Conservation (phyloP, 2,888 invertebrate genomes). For the Lampropteryx suffumata region DNA sequence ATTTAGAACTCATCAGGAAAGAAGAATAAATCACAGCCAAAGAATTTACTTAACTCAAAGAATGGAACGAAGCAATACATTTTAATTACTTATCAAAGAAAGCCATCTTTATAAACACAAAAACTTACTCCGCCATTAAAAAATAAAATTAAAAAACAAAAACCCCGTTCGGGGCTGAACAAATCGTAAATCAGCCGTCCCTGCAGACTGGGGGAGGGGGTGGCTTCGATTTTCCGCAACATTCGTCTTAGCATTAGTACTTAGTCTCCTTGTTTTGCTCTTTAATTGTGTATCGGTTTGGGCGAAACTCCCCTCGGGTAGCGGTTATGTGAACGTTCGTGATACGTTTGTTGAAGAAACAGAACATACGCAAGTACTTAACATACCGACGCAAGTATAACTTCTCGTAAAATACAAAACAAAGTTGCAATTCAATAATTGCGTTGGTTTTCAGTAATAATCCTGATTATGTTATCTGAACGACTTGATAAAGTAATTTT, state of each 20-base stretch:
- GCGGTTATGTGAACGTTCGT: conserved; percentile 26
- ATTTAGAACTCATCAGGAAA: background rate
- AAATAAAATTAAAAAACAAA: conserved; percentile 50
- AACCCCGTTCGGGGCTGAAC: conserved; percentile 53
- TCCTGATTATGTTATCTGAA: too few relatives aligned
- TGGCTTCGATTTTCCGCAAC: conserved; percentile 81
- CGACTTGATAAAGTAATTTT: too few relatives aligned
- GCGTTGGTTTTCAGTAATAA: background rate
- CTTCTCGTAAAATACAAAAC: conserved; percentile 1
- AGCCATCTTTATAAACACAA: conserved; percentile 32
- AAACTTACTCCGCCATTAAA: conserved; percentile 47
- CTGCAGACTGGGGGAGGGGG: conserved; percentile 52
- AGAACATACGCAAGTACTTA: conserved; percentile 7
- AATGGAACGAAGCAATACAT: conserved; percentile 17
- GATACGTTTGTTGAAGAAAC: conserved; percentile 28
- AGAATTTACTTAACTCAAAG: conserved; percentile 7
- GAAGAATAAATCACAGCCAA: background rate
- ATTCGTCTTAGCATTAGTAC: conserved; percentile 81
- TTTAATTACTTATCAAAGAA: conserved; percentile 28
- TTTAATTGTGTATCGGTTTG: conserved; percentile 80
- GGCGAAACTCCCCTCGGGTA: conserved; percentile 44
- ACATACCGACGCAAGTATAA: background rate
- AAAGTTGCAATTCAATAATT: conserved; percentile 1
- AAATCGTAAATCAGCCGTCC: conserved; percentile 78
- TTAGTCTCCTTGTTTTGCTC: conserved; percentile 74